Evolutionary conservation across 2,888 invertebrate genomes (phyloP).

Genomic region (Corbicula japonica): DNA sequence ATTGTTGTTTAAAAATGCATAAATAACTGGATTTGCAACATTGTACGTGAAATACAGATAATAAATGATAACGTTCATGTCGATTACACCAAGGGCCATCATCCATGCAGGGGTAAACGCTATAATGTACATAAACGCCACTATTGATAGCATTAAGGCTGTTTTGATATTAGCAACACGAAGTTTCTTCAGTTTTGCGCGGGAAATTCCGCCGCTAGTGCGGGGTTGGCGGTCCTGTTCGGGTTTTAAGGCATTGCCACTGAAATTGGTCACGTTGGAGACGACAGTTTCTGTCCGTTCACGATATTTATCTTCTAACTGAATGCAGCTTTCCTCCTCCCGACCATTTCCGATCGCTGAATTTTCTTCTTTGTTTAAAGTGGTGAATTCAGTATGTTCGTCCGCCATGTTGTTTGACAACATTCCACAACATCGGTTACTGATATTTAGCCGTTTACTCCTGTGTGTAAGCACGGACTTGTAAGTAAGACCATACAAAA

Average conservation of each 20-base stretch:
- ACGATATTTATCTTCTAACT: conserved; percentile 39
- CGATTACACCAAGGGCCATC: conserved; percentile 81
- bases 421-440: conserved; percentile 63
- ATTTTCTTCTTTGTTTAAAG: conserved; percentile 37
- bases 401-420: conserved; percentile 39
- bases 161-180: conserved; percentile 84
- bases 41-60: conserved; percentile 86
- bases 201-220: conserved; percentile 60
- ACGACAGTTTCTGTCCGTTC: conserved; percentile 28
- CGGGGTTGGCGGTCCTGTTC: conserved; percentile 43
- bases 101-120: conserved; percentile 85
- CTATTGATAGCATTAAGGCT: conserved; percentile 86
- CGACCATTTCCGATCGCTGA: conserved; percentile 43
- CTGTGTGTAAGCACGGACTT: conserved; percentile 55
- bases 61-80: conserved; percentile 80
- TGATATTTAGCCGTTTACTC: conserved; percentile 52
- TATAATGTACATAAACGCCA: conserved; percentile 85
- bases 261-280: neutral
- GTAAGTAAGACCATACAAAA: conserved; percentile 82
- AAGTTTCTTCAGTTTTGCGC: conserved; percentile 73
- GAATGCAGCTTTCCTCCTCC: conserved; percentile 28
- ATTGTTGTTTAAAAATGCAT: conserved; percentile 85
- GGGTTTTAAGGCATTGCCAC: no score
- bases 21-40: conserved; percentile 86
- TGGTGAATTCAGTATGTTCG: conserved; percentile 57